Conservation (phyloP, 2,113 vertebrate species). For the Gymnarchus niloticus region DNA sequence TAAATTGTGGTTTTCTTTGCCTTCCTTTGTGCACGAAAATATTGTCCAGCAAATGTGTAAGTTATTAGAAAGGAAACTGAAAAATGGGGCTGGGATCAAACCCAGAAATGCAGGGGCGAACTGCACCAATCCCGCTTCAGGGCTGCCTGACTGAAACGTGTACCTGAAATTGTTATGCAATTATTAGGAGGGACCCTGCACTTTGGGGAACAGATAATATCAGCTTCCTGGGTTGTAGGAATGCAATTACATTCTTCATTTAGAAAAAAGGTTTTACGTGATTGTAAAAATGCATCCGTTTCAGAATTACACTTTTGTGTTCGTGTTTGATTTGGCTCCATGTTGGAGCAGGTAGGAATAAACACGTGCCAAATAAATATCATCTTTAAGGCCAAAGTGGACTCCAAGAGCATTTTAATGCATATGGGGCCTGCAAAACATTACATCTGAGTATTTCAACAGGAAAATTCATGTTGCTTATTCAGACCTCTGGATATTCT, state of each 20-base stretch:
- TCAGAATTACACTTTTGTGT: background rate
- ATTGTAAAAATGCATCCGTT: background rate
- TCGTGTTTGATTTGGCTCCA: background rate
- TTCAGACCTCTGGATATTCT: background rate
- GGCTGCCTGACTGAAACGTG: background rate
- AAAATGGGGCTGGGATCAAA: background rate
- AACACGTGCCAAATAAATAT: background rate
- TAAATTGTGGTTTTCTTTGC: background rate
- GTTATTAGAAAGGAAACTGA: background rate
- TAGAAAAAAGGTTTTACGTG: background rate
- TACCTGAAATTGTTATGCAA: background rate
- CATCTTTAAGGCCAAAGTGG: background rate
- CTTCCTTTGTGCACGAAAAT: background rate
- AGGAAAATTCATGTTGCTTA: background rate
- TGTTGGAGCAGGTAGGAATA: background rate
- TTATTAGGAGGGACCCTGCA: background rate
- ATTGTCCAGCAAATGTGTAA: background rate
- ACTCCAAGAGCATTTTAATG: background rate
- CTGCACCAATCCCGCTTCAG: background rate
- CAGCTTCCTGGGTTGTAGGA: too few species aligned
- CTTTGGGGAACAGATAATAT: background rate
- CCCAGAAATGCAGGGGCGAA: background rate
- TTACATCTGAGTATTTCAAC: background rate
- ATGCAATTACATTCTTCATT: background rate
- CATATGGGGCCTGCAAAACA: background rate